phyloP scores from a whole-genome alignment of 2,113 vertebrate species.

The Heptranchias perlo region DNA sequence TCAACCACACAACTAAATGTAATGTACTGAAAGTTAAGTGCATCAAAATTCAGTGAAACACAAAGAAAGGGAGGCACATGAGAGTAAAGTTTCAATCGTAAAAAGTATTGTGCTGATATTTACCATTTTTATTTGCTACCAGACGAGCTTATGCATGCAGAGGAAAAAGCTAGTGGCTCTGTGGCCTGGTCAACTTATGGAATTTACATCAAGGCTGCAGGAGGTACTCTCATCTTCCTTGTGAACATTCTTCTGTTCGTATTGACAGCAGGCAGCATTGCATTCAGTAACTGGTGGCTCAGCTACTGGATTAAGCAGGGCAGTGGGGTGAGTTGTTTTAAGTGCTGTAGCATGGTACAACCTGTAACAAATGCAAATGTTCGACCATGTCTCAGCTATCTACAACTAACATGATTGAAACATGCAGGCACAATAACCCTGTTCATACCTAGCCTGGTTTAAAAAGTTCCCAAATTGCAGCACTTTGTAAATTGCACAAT shows the following conservation, averaged over 20 bases:
- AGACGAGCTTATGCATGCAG: constrained; percentile 62
- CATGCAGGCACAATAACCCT: neutral
- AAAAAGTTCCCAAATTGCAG: neutral
- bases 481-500: neutral
- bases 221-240: constrained; percentile 57
- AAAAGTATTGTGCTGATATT: neutral
- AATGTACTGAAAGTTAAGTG: neutral
- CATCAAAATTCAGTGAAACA: neutral
- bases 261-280: constrained; percentile 62
- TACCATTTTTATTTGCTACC: constrained; percentile 15
- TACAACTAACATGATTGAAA: neutral
- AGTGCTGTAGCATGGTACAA: neutral
- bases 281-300: constrained; percentile 72
- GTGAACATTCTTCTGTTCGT: constrained; percentile 63
- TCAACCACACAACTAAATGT: neutral
- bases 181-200: constrained; percentile 61
- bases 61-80: neutral
- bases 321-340: constrained; percentile 56
- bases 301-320: constrained; percentile 70
- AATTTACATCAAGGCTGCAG: constrained; percentile 68
- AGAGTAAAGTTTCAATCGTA: neutral
- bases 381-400: neutral
- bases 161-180: constrained; percentile 62
- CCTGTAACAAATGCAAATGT: neutral
- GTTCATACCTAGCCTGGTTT: neutral